Evolutionary conservation across 2,888 invertebrate species (phyloP), one percentile per base, ranked within the genome.

Genomic region (Hypercompe scribonia): DNA sequence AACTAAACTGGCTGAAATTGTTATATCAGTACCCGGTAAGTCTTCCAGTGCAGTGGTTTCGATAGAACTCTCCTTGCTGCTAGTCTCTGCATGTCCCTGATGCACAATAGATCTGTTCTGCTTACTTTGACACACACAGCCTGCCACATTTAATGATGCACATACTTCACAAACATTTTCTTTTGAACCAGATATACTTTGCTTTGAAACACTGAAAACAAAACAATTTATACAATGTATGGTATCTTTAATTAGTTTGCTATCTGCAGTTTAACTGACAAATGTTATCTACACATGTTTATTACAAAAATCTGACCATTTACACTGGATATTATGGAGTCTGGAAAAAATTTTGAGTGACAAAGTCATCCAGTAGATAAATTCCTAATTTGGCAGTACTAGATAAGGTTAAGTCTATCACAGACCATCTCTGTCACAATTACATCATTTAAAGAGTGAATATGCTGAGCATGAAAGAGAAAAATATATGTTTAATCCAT

Each of bases 21-120:
- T 54, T 54, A 54, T 54, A 54, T 54, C 24, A 72, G 69, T 88
- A 94, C 95, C 96, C 83, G 95, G 95, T 81, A 96, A 87, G 86
- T 95, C 94, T 68, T 90, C 89, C 77, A 95, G 88, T 28, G 91
- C 84, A 74, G 95, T 95, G 50, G 95, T 87, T 86, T 95, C 95
- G 64, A 93, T 89, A 42, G 91, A 91, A 72, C 73, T 90, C 31
- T 90, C 90, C 50, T 85, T 74, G 67, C 82, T 75, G 70, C 76
- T 84, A 34, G 81, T 77, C 71, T 88, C 89, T 46, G 76, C 78
- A 79, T 86, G 79, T 72, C 79, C 87, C 10, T 70, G 78, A 13
- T 72, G 42, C 21, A 33, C 42, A 64, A 72, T 81, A 21, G 78
- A 65, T 34, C 76, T 66, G 58, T 66, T 77, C 63, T 77, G 80